Evolutionary conservation across 1,140 invertebrate species (phyloP).

Genomic region (Trichonephila clavipes): DNA sequence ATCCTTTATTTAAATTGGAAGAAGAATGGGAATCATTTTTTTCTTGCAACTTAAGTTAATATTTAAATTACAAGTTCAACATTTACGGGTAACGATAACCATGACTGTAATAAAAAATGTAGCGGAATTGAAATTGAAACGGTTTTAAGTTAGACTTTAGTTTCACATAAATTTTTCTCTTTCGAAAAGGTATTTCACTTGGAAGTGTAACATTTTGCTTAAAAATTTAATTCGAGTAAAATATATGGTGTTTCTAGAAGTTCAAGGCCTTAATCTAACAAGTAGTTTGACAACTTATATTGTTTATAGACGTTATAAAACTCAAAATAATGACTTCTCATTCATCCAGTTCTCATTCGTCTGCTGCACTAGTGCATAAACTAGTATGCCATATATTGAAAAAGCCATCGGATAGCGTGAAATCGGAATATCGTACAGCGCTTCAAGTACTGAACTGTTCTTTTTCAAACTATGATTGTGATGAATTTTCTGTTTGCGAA

Average conservation of each 20-base stretch:
- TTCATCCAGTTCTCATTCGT: conserved; percentile 2
- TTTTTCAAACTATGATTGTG: conserved; percentile 32
- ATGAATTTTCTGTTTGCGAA: conserved; percentile 68
- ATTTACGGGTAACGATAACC: neutral
- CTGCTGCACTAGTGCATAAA: conserved; percentile 44
- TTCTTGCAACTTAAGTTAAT: too few species aligned
- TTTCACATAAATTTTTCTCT: too few species aligned
- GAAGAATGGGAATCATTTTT: too few species aligned
- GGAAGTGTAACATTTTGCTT: too few species aligned
- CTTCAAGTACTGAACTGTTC: conserved; percentile 49
- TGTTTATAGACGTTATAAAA: neutral
- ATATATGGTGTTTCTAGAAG: too few species aligned
- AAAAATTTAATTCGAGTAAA: too few species aligned
- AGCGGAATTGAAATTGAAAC: conserved; percentile 40
- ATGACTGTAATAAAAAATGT: conserved; percentile 16
- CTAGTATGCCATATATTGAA: conserved; percentile 51
- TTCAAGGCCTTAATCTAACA: neutral
- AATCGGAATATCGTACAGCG: conserved; percentile 36
- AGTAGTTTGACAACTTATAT: neutral
- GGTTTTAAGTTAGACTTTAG: neutral
- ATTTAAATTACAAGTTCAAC: neutral
- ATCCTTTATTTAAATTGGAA: too few species aligned
- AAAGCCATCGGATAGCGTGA: conserved; percentile 50
- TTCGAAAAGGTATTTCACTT: too few species aligned
- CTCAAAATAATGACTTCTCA: conserved; percentile 51